Evolutionary conservation across 2,797 vertebrate species (phyloP).

Genomic region (Poeciliopsis paucimaculata): DNA sequence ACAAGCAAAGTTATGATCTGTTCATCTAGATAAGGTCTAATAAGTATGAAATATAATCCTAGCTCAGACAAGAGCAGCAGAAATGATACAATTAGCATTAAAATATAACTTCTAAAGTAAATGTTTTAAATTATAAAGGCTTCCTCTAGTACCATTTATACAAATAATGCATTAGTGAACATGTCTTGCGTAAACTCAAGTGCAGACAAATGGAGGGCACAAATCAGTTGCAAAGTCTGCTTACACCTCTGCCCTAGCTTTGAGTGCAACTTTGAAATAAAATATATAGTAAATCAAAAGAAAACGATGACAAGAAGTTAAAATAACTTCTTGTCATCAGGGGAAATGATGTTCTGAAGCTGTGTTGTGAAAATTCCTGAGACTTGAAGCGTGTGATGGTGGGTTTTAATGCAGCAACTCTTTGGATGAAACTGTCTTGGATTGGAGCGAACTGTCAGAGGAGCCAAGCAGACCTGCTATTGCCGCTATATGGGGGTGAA

Average conservation of each 20-base stretch:
- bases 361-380: slow-evolving; percentile 39
- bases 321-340: slow-evolving; percentile 13
- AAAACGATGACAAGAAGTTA: background rate
- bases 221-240: background rate
- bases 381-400: slow-evolving; percentile 53
- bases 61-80: background rate
- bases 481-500: slow-evolving; percentile 40
- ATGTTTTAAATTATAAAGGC: background rate
- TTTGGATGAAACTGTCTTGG: slow-evolving; percentile 64
- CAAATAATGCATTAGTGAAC: background rate
- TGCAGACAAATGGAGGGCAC: background rate
- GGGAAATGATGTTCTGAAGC: slow-evolving; percentile 28
- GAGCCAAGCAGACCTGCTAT: slow-evolving; percentile 51
- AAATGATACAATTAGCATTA: no score
- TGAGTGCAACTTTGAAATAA: background rate
- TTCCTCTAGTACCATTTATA: background rate
- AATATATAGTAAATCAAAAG: background rate
- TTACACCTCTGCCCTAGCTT: background rate
- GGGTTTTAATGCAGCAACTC: slow-evolving; percentile 47
- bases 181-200: background rate
- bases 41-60: background rate
- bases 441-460: slow-evolving; percentile 64
- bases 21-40: background rate
- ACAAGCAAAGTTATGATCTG: background rate
- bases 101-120: background rate